phyloP scores from a whole-genome alignment of 2,113 vertebrate genomes.

The Stictonetta naevosa region DNA sequence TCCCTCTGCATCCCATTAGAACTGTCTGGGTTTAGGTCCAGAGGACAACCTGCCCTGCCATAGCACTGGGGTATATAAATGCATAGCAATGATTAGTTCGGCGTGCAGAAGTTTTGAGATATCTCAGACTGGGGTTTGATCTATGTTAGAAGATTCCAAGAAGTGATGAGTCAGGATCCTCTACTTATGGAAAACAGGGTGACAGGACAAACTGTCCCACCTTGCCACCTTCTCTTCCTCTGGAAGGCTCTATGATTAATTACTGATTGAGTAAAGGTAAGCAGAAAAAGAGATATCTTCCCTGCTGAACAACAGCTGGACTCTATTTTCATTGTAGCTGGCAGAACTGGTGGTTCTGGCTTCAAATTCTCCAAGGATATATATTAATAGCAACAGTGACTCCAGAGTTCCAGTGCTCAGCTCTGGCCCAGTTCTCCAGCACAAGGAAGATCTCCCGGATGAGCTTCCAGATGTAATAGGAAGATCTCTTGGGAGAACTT shows the following conservation, averaged over 20 bases:
- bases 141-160: not conserved
- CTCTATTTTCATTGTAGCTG: not conserved
- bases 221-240: not conserved
- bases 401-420: not conserved
- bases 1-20: not conserved
- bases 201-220: not conserved
- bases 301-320: not conserved
- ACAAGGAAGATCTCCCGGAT: not conserved
- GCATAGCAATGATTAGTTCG: not conserved
- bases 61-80: not conserved
- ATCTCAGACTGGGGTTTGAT: not conserved
- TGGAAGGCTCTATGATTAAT: not conserved
- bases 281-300: not conserved
- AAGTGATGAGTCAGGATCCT: not conserved
- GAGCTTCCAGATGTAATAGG: not conserved
- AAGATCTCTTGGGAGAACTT: not conserved
- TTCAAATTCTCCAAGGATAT: not conserved
- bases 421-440: not conserved
- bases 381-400: not conserved
- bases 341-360: not conserved
- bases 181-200: not conserved
- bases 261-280: not conserved
- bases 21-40: not conserved
- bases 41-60: rapidly evolving
- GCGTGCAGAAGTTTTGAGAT: not conserved